phyloP scores from a whole-genome alignment of 2,797 vertebrate species.

The Cyclura pinguis region DNA sequence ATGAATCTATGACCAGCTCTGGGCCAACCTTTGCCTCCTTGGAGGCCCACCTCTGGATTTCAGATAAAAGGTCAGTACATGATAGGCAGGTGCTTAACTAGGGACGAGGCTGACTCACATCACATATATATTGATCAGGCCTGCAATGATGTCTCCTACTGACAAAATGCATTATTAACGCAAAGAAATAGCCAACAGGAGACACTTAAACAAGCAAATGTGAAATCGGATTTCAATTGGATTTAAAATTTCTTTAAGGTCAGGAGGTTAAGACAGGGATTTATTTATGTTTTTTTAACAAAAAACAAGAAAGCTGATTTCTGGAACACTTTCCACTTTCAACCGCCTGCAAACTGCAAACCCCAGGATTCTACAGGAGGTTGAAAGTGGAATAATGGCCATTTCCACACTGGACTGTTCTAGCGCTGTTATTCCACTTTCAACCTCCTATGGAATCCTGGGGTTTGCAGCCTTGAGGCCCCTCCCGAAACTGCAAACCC shows the following conservation, averaged over 20 bases:
- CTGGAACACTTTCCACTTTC: too few relatives aligned
- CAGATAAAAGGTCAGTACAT: neutral
- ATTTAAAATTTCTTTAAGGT: neutral
- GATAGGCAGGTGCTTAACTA: neutral
- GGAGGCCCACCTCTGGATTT: neutral
- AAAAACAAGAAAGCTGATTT: neutral
- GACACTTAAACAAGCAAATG: slow-evolving; percentile 4
- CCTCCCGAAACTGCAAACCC: too few relatives aligned
- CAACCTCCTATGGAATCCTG: too few relatives aligned
- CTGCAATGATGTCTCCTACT: neutral
- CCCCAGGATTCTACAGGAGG: too few relatives aligned
- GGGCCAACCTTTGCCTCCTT: neutral
- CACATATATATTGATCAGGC: neutral
- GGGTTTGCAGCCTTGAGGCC: too few relatives aligned
- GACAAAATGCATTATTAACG: slow-evolving; percentile 8
- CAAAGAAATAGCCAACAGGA: neutral
- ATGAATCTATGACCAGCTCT: too few relatives aligned
- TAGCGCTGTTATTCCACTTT: too few relatives aligned
- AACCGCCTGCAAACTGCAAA: too few relatives aligned
- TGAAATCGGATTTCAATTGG: neutral
- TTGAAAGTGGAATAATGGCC: too few relatives aligned
- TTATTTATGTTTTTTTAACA: neutral
- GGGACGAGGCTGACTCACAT: neutral
- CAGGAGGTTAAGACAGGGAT: neutral
- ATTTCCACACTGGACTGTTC: too few relatives aligned